Conservation (phyloP, 1,140 invertebrate species). For the Nautilus pompilius region DNA sequence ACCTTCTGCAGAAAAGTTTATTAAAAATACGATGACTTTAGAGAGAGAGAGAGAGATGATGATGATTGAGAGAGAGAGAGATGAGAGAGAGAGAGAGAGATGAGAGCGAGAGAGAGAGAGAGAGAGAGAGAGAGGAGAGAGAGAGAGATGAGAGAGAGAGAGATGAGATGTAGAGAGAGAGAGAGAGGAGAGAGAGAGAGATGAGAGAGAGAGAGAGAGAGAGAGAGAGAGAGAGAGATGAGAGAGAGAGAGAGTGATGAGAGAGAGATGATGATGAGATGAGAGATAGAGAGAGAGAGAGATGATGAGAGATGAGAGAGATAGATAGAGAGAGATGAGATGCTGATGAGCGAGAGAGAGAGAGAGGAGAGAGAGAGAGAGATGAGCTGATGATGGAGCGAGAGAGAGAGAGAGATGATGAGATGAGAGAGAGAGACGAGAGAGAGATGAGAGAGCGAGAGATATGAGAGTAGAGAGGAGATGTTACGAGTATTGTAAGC, state of each 20-base stretch:
- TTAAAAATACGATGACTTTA: too few relatives aligned
- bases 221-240: not conserved
- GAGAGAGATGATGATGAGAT: not conserved
- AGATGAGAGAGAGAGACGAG: too few relatives aligned
- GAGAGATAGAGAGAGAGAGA: not conserved
- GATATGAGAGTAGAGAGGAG: too few relatives aligned
- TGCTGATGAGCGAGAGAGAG: not conserved
- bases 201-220: not conserved
- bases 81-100: not conserved
- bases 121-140: not conserved
- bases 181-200: not conserved
- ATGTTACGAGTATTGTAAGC: too few relatives aligned
- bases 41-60: too few relatives aligned
- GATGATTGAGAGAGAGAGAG: not conserved
- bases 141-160: not conserved
- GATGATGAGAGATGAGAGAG: not conserved
- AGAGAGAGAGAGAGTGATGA: not conserved
- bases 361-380: not conserved
- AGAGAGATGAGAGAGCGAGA: too few relatives aligned
- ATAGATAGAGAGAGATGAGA: not conserved
- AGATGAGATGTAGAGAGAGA: not conserved
- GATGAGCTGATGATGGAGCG: not conserved
- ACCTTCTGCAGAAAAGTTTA: too few relatives aligned
- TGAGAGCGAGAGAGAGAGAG: not conserved
- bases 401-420: too few relatives aligned